A percentile compares a stretch with the other conserved stretches of the same genome.
Conservation (phyloP, 2,888 invertebrate species). For the Nymphalis c-album region DNA sequence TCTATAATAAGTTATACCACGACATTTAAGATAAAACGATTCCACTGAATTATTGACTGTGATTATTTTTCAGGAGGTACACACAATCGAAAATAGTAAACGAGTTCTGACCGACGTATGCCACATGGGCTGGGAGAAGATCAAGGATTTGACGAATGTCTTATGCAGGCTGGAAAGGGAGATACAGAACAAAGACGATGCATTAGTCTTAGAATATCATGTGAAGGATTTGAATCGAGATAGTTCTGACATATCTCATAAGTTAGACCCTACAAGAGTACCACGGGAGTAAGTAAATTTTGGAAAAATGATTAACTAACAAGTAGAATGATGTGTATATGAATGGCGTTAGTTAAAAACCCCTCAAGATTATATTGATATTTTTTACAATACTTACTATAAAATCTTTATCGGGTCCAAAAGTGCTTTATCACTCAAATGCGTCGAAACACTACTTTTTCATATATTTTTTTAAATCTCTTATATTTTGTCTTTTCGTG, state of each 20-base stretch:
- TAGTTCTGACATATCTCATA: constrained; percentile 89
- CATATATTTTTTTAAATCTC: too few relatives aligned
- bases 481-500: too few relatives aligned
- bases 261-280: constrained; percentile 88
- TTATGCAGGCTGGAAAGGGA: constrained; percentile 86
- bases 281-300: constrained; percentile 83
- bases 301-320: not conserved
- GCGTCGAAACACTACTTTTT: too few relatives aligned
- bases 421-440: too few relatives aligned
- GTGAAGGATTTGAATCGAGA: constrained; percentile 88
- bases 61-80: constrained; percentile 62
- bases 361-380: too few relatives aligned
- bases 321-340: too few relatives aligned
- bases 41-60: too few relatives aligned
- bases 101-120: constrained; percentile 70
- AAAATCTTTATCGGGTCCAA: too few relatives aligned
- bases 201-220: constrained; percentile 86
- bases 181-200: constrained; percentile 90
- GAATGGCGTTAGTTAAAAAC: too few relatives aligned
- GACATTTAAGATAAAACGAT: too few relatives aligned
- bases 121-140: constrained; percentile 87
- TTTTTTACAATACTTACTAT: too few relatives aligned
- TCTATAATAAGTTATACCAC: too few relatives aligned
- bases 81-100: constrained; percentile 73
- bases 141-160: constrained; percentile 87